Percentiles rank a stretch among this genome's conserved stretches.
These are phyloP conservation scores for Drosophila murphyi DNA, from an alignment of 1,140 invertebrate genomes.

Conservation along the genomic window DNA sequence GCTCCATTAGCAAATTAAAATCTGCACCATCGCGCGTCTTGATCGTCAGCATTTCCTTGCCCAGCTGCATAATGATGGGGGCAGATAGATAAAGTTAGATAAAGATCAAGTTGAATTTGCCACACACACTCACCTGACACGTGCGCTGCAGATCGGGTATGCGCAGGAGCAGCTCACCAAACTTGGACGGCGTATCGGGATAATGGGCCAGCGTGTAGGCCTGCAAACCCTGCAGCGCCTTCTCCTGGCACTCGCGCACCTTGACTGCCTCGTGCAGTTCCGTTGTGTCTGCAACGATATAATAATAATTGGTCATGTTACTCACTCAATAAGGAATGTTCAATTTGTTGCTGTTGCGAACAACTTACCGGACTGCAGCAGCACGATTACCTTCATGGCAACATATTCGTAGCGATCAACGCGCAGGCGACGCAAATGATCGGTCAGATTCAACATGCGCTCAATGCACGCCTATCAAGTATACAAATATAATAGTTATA, in stretches of 20 bases:
- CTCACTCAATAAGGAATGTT: not conserved
- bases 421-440: constrained; percentile 93
- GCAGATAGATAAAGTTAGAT: constrained; percentile 7
- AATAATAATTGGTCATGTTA: not conserved
- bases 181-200: constrained; percentile 96
- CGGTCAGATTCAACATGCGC: constrained; percentile 96
- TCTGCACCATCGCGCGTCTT: constrained; percentile 95
- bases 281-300: constrained; percentile 90
- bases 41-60: constrained; percentile 95
- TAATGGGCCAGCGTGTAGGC: constrained; percentile 96
- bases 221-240: constrained; percentile 95
- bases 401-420: constrained; percentile 99
- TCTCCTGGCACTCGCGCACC: constrained; percentile 96
- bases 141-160: constrained; percentile 97
- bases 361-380: constrained; percentile 94
- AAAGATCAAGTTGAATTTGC: not conserved
- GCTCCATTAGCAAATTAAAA: constrained; percentile 97
- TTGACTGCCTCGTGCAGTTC: constrained; percentile 96
- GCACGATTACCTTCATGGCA: constrained; percentile 97
- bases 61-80: constrained; percentile 87
- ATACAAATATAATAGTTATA: not conserved
- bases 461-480: constrained; percentile 91
- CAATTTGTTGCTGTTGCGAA: not conserved
- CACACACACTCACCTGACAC: constrained; percentile 89
- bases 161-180: constrained; percentile 95